Conservation (phyloP, 2,113 vertebrate species). For the Myotis lucifugus region DNA sequence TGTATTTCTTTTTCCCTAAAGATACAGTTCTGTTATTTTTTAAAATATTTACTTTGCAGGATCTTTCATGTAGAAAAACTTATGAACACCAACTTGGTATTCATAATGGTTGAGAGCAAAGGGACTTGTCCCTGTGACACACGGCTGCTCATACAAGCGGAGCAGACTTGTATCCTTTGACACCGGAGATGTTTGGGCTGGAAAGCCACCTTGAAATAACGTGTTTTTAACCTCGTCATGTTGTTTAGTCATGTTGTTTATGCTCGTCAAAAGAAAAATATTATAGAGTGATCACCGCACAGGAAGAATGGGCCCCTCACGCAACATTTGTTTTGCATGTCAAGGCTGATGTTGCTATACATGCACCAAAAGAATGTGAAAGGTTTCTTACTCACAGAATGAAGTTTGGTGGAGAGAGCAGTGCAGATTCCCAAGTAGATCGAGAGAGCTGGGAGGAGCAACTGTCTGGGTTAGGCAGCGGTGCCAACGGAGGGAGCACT, state of each 20-base stretch:
- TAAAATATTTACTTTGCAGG: constrained; percentile 73
- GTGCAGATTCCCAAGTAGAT: neutral
- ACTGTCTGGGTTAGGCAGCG: neutral
- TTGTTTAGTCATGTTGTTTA: neutral
- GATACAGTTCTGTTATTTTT: neutral
- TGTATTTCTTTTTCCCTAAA: neutral
- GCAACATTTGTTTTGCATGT: neutral
- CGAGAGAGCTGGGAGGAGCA: neutral
- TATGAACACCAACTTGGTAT: constrained; percentile 96
- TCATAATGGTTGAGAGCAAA: constrained; percentile 96
- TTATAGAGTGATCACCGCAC: neutral
- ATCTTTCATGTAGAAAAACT: constrained; percentile 96
- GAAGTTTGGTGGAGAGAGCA: neutral
- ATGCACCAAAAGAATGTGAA: neutral
- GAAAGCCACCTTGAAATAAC: neutral
- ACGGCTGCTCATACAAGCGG: constrained; percentile 93
- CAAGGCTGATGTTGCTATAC: too few species aligned
- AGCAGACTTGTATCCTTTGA: constrained; percentile 98
- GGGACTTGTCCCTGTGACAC: constrained; percentile 94
- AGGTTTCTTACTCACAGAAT: neutral
- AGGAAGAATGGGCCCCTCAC: neutral
- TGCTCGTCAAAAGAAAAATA: neutral
- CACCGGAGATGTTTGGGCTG: neutral
- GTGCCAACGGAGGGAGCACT: neutral
- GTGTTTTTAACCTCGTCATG: neutral